Evolutionary conservation across 2,113 vertebrate species (phyloP).

Genomic region (Nothocercus nigrocapillus): DNA sequence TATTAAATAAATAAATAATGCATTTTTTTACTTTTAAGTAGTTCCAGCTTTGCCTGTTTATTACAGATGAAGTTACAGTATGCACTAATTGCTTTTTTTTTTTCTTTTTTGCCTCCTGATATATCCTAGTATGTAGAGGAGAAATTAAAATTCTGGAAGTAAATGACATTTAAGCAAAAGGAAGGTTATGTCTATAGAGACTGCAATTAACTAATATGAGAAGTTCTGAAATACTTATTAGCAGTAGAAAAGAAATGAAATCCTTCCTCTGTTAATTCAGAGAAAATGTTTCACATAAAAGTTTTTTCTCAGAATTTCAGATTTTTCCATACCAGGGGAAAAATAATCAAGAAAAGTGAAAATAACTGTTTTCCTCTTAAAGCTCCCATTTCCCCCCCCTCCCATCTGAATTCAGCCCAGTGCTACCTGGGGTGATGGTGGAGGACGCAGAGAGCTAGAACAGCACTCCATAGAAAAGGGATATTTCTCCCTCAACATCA

Average conservation of each 20-base stretch:
- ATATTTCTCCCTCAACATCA: neutral
- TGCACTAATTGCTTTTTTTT: neutral
- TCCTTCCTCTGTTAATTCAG: neutral
- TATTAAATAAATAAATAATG: neutral
- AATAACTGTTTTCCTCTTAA: neutral
- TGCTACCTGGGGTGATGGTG: neutral
- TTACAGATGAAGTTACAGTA: neutral
- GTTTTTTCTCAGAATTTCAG: neutral
- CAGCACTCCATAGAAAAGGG: neutral
- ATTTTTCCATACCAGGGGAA: neutral
- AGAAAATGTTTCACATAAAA: neutral
- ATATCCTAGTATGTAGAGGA: neutral
- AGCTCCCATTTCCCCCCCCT: neutral
- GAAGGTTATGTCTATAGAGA: neutral
- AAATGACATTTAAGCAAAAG: constrained; percentile 2
- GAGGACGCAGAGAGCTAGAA: neutral
- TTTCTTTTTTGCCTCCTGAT: neutral
- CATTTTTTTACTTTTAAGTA: neutral
- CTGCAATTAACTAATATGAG: neutral
- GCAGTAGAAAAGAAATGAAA: neutral
- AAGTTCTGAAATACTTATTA: neutral
- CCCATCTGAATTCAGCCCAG: neutral
- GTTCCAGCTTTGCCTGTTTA: neutral
- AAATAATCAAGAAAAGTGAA: neutral
- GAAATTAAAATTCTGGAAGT: neutral